Percentiles rank a stretch among this genome's conserved stretches.
phyloP scores from a whole-genome alignment of 2,113 vertebrate species.

The Scomber colias region DNA sequence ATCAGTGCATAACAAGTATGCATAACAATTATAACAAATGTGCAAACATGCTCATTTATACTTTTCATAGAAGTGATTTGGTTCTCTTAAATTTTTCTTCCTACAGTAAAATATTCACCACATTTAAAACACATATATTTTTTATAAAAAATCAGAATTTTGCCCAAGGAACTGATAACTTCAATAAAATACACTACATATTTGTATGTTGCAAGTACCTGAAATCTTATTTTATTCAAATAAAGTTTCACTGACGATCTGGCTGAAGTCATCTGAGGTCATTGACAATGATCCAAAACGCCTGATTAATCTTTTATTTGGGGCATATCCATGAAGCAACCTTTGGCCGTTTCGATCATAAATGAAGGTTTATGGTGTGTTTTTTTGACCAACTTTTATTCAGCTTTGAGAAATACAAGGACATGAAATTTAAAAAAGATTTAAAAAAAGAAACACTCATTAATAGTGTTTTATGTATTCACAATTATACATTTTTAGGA shows the following conservation, averaged over 20 bases:
- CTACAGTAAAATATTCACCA: neutral
- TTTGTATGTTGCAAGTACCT: no score
- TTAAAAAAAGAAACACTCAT: no score
- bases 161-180: no score
- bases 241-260: neutral
- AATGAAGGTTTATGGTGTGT: neutral
- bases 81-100: neutral
- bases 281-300: neutral
- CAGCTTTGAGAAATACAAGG: neutral
- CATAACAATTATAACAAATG: rapidly evolving
- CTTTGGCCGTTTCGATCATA: slow-evolving; percentile 9
- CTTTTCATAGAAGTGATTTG: rapidly evolving
- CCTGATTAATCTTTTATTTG: slow-evolving; percentile 12
- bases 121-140: no score
- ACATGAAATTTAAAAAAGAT: neutral
- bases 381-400: slow-evolving; percentile 17
- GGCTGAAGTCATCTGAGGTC: neutral
- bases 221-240: neutral
- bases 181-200: no score
- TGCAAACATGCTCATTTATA: neutral
- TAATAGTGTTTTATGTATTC: no score
- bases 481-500: no score
- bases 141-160: no score
- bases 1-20: rapidly evolving
- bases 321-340: neutral